Base-by-base conservation (phyloP, 2,797 vertebrate species). In the Periparus ater region DNA sequence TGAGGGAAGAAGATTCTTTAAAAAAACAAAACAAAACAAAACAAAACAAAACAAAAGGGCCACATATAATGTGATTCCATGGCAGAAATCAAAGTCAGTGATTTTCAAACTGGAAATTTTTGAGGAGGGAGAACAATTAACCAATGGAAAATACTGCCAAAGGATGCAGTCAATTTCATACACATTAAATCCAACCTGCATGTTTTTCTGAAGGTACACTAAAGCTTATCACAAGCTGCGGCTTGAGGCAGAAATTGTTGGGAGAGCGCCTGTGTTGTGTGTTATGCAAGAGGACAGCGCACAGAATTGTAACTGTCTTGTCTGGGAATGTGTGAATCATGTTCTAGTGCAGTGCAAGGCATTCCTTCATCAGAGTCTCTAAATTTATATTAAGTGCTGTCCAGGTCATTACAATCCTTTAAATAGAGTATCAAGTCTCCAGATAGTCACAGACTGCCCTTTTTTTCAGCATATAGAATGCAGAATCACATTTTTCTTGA, bases 231-330 rank as follows among this genome's bases (percentile, higher is more conserved):
- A 42, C 55, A 88, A 57, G 53, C 25, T 57, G 36, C 50, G 42
- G 48, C 80, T 93, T 47, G 63, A 87, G 77, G 74, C 55, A 91
- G 71, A 87, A 94, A 63, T 74, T 84, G 8, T 22, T 93, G 67
- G 36, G 67, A 82, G 40, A 77, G 47, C 30, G 92, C 50, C 40
- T 34, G 17, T 47, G 34, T 18, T 0, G 0, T 62, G 58, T 50
- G 60, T 55, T 89, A 25, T 16, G 50, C 53, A 63, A 76, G 57
- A 88, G 57, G 38, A 23, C 74, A 91, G 71, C 70, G 29, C 21
- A 58, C n/a, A 48, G 0, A 8, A 2, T 65, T 10, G 0, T 74
- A 82, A 36, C 71, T 87, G 8, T 74, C 45, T 86, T 93, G 77
- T 36, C 45, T 91, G 44, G 60, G 40, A 87, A 74, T 47, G 55